Percentiles rank a stretch among this genome's conserved stretches.
phyloP scores from a whole-genome alignment of 1,140 invertebrate genomes.

The Vanessa tameamea region DNA sequence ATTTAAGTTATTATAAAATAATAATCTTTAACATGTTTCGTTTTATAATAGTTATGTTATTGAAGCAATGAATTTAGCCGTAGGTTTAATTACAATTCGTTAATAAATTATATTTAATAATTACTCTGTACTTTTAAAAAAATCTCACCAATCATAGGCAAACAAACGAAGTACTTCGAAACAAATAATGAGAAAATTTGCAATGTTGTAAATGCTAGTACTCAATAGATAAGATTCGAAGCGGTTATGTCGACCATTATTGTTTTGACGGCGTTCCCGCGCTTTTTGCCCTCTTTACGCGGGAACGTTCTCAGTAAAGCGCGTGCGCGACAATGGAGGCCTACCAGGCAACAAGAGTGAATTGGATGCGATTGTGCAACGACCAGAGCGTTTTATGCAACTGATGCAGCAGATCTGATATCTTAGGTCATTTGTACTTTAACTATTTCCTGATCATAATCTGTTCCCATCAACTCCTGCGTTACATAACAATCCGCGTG shows the following conservation, averaged over 20 bases:
- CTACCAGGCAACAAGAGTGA: slow-evolving; percentile 68
- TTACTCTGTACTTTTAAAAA: slow-evolving; percentile 6
- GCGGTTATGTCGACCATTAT: slow-evolving; percentile 75
- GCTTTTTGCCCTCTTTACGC: slow-evolving; percentile 76
- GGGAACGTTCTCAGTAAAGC: slow-evolving; percentile 78
- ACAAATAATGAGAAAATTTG: slow-evolving; percentile 67
- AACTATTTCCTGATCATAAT: slow-evolving; percentile 47
- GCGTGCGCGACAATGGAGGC: slow-evolving; percentile 73
- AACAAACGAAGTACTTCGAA: slow-evolving; percentile 36
- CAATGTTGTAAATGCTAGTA: slow-evolving; percentile 65
- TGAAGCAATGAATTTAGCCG: neutral
- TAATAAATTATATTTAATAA: slow-evolving; percentile 1
- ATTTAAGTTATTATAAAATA: too few species aligned
- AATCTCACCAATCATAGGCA: slow-evolving; percentile 16
- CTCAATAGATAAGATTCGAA: slow-evolving; percentile 73
- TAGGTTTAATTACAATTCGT: neutral
- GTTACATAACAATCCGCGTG: slow-evolving; percentile 24
- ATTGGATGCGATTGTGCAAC: slow-evolving; percentile 70
- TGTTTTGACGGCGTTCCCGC: slow-evolving; percentile 72
- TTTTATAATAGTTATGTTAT: too few species aligned
- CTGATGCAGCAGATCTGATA: slow-evolving; percentile 68
- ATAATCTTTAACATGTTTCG: too few species aligned
- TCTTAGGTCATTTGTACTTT: slow-evolving; percentile 47
- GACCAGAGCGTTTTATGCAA: slow-evolving; percentile 62
- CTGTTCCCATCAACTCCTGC: slow-evolving; percentile 28